Evolutionary conservation across 1,140 invertebrate species (phyloP), one percentile per base, ranked within the genome.

Genomic region (Colletes gigas): DNA sequence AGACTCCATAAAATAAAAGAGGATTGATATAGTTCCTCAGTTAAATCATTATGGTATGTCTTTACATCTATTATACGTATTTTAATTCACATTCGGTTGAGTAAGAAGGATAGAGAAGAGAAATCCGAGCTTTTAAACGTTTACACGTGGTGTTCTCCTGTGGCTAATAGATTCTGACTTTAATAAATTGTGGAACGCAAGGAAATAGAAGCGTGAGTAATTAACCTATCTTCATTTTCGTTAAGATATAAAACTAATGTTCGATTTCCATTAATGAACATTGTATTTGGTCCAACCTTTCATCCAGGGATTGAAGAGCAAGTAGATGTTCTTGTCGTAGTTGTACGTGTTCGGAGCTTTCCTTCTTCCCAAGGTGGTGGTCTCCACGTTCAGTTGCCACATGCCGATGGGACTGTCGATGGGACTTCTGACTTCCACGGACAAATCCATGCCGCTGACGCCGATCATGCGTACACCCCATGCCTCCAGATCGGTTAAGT

Each of bases 241-340:
- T 59, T 6, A 17, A 9, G 63, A 47, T 73, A 8, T 47, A 47
- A 47, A 47, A 47, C 44, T 47, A 47, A 47, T 47, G 4, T 0
- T 47, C 4, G 8, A 47, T 8, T 47, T 47, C 4, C 44, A 47
- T n/a, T n/a, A n/a, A n/a, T n/a, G n/a, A n/a, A n/a, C n/a, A n/a
- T n/a, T 30, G 30, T 2, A 0, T 30, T 30, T 30, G 30, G 30
- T 2, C 30, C 30, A 30, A 97, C 97, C 95, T 94, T 95, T 94
- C 82, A 95, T 94, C 97, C 97, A 97, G 4, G 97, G 96, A 92
- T 98, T 98, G 91, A 97, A 97, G 5, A 97, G 93, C n/a, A 98
- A 92, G 90, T 97, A 98, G 60, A 97, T 92, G 47, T 92, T 89
- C 14, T 83, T 91, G 0, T 92, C 89, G 47, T 88, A 89, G 30